Conservation (phyloP, 2,797 vertebrate genomes). For the Anguilla marmorata region DNA sequence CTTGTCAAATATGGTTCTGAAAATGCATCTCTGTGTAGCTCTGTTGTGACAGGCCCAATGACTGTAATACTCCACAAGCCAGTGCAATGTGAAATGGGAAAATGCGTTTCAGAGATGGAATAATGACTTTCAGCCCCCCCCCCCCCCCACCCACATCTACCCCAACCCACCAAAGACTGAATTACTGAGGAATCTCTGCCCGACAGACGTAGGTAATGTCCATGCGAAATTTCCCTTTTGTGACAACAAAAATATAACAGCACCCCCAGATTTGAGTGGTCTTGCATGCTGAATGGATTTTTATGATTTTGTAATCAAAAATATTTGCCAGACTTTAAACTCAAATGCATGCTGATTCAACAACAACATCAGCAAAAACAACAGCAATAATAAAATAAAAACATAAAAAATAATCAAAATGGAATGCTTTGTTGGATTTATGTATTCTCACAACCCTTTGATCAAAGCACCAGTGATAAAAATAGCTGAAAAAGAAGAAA, state of each 20-base stretch:
- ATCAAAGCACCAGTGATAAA: conserved; percentile 43
- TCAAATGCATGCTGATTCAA: conserved; percentile 39
- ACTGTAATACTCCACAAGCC: neutral
- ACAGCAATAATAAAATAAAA: neutral
- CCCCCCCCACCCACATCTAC: too few relatives aligned
- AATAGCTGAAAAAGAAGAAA: too few relatives aligned
- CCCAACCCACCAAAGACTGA: neutral
- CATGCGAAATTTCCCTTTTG: conserved; percentile 17
- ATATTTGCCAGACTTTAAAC: conserved; percentile 50
- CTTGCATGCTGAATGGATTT: conserved; percentile 42
- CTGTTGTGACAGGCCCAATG: neutral
- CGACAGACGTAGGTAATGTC: conserved; percentile 41
- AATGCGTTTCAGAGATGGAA: neutral
- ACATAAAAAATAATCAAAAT: conserved; percentile 14
- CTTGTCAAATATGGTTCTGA: neutral
- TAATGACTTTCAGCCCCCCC: neutral
- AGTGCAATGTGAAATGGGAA: neutral
- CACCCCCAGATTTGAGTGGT: neutral
- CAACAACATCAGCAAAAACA: conserved; percentile 26
- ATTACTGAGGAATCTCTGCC: conserved; percentile 24
- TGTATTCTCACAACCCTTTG: neutral
- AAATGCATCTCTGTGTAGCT: neutral
- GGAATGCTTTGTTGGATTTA: conserved; percentile 45
- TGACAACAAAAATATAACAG: neutral
- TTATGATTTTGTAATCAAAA: conserved; percentile 48